phyloP scores from a whole-genome alignment of 1,140 invertebrate genomes.

The Plutomurus gul region DNA sequence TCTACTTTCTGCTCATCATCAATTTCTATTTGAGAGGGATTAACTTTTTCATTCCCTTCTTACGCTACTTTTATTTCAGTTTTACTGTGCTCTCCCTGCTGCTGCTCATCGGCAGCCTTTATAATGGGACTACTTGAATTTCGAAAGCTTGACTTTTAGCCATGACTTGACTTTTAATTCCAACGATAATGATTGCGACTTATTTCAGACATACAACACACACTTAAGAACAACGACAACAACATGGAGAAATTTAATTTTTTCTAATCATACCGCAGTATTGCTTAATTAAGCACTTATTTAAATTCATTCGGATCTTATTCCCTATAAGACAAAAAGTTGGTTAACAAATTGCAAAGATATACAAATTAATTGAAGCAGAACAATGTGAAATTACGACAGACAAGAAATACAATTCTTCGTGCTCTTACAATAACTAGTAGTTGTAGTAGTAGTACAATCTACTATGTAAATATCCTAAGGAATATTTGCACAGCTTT shows the following conservation, averaged over 20 bases:
- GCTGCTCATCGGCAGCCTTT: background rate
- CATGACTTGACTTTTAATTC: too few species aligned
- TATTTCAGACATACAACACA: background rate
- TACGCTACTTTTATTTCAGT: background rate
- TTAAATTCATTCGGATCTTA: too few species aligned
- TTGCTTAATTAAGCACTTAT: too few species aligned
- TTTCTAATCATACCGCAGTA: too few species aligned
- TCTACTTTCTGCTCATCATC: background rate
- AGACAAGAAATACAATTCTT: too few species aligned
- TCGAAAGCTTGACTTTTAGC: background rate
- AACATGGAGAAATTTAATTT: too few species aligned
- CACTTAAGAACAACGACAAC: background rate
- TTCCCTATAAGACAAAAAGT: too few species aligned
- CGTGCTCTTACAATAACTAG: background rate
- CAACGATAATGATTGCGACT: too few species aligned
- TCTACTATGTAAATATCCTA: background rate
- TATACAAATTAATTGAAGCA: too few species aligned
- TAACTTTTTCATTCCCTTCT: background rate
- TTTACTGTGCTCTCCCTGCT: background rate
- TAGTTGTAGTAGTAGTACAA: background rate
- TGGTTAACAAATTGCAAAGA: too few species aligned
- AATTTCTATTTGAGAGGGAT: conserved; percentile 22
- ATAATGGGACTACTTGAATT: too few species aligned
- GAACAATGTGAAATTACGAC: too few species aligned
- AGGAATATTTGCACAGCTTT: background rate